Evolutionary conservation across 2,888 invertebrate genomes (phyloP).

Genomic region (Tortricodes alternella): DNA sequence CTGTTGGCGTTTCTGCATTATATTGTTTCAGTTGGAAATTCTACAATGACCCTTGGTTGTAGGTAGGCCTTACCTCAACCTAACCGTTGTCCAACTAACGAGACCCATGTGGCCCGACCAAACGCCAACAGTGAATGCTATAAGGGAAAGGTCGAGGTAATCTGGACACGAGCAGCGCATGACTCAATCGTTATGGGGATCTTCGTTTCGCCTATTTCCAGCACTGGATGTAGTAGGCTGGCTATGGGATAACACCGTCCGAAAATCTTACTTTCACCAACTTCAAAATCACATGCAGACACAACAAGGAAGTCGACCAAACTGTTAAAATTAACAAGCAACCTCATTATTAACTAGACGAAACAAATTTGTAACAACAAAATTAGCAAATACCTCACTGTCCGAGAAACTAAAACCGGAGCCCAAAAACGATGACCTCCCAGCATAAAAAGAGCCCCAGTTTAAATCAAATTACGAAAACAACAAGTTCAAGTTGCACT

Average conservation of each 20-base stretch:
- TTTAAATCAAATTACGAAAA: not conserved
- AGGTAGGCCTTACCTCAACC: too few species aligned
- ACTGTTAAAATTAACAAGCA: constrained; percentile 17
- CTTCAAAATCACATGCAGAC: not conserved
- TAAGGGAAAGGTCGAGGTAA: too few species aligned
- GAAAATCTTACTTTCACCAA: not conserved
- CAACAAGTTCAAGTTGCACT: constrained; percentile 40
- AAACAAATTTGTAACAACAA: constrained; percentile 76
- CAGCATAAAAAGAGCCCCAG: constrained; percentile 32
- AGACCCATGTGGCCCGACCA: too few species aligned
- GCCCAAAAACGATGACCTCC: constrained; percentile 71
- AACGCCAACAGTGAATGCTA: too few species aligned
- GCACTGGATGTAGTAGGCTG: too few species aligned
- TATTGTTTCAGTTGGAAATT: too few species aligned
- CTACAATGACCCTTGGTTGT: too few species aligned
- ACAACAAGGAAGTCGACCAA: not conserved
- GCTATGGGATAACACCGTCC: not conserved
- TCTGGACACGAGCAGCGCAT: too few species aligned
- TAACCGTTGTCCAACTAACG: too few species aligned
- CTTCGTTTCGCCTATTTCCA: too few species aligned
- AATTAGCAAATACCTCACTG: constrained; percentile 79
- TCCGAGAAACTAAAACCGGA: constrained; percentile 72
- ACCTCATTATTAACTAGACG: constrained; percentile 34
- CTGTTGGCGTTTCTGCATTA: too few species aligned
- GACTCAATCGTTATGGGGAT: too few species aligned